Base-by-base conservation (phyloP, 2,888 invertebrate species). In the Eupithecia exiguata region DNA sequence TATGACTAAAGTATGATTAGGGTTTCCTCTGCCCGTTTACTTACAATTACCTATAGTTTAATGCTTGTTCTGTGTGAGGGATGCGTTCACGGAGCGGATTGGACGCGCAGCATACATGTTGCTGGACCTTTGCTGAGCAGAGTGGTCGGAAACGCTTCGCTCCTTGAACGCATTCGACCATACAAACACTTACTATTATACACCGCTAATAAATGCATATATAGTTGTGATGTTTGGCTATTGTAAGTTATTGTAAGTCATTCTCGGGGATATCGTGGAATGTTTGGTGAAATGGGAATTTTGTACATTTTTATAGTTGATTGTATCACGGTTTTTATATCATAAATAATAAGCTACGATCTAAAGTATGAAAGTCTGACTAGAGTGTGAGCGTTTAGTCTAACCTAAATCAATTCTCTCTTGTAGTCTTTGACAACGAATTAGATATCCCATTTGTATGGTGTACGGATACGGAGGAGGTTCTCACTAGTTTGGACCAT, bases 141-240 rank as follows among this genome's bases (percentile, higher is more conserved):
- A 25, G n/a, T 5, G 36, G 40, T 68, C 25, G 30, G n/a, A 25
- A 40, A 25, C 66, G 18, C 5, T 69, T 67, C 74, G 70, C 68
- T 70, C 66, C 46, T 30, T 67, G 68, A 71, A 71, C 16, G 46
- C 36, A 16, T 16, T 43, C 61, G 18, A 21, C 18, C 46, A 40
- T 46, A 68, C 63, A 72, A 66, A 65, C 53, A 76, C 72, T 78
- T 72, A 58, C 68, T 76, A 74, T 71, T 84, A 83, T 83, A 84
- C 81, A 85, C 84, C 80, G 40, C n/a, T 21, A 66, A 80, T 78
- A 82, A 83, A 82, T 84, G 86, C 87, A 84, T 83, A 86, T 81
- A 82, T 82, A 76, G 81, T 88, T 92, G 93, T 93, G 93, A 93
- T 93, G 93, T 91, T 91, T 88, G 92, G 92, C 90, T 85, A 86